Percentiles rank a stretch among this genome's conserved stretches.
phyloP scores from a whole-genome alignment of 2,113 vertebrate genomes.

The Felis chaus region DNA sequence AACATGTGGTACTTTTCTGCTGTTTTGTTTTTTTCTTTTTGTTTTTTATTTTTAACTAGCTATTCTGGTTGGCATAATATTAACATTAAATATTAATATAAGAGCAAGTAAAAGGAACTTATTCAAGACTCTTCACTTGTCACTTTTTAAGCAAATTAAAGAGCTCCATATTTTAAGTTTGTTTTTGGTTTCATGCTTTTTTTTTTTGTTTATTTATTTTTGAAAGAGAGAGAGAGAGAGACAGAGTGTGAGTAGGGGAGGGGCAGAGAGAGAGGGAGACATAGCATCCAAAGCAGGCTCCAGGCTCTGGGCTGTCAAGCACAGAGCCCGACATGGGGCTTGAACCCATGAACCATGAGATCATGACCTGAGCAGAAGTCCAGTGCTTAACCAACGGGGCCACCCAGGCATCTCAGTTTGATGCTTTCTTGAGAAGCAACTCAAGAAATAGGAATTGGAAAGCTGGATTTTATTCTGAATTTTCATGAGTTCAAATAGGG shows the following conservation, averaged over 20 bases:
- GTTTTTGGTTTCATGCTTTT: background rate
- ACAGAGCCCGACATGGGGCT: too few species aligned
- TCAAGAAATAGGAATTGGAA: background rate
- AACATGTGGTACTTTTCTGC: background rate
- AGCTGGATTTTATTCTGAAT: slow-evolving; percentile 1
- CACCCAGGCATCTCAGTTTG: background rate
- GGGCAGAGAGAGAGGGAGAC: too few species aligned
- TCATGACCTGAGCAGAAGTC: too few species aligned
- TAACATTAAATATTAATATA: slow-evolving; percentile 16
- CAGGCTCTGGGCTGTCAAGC: too few species aligned
- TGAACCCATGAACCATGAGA: too few species aligned
- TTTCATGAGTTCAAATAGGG: background rate
- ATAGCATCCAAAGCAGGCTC: too few species aligned
- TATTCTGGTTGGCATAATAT: background rate
- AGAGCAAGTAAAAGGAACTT: slow-evolving; percentile 5
- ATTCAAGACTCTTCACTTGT: background rate
- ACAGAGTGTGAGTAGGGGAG: too few species aligned
- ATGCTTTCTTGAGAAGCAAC: background rate
- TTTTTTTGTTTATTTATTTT: too few species aligned
- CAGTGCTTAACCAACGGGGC: too few species aligned
- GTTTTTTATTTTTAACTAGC: background rate
- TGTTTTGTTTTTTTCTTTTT: background rate
- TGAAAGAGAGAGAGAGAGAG: too few species aligned
- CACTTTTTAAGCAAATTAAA: background rate
- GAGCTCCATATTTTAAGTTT: background rate